Evolutionary conservation across 2,797 vertebrate genomes (phyloP), one percentile per base, ranked within the genome.

Genomic region (Bradypodion pumilum): DNA sequence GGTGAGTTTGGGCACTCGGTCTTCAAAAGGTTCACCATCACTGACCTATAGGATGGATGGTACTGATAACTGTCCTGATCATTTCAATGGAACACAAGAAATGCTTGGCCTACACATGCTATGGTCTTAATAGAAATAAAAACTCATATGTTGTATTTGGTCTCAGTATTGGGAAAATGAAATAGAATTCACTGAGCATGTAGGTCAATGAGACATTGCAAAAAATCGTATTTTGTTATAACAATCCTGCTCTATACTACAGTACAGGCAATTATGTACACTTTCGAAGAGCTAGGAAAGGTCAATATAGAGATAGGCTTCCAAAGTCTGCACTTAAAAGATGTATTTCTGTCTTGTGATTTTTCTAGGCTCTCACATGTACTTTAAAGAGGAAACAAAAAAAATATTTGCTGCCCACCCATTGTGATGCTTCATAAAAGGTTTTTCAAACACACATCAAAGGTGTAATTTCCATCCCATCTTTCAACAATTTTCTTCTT

Each of bases 391-490:
- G 89, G 89, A 95, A 93, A 89, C 81, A 92, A 89, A 88, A 94
- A 94, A 95, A 89, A 94, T 92, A 92, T 95, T 94, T 93, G 88
- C 92, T 95, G 91, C 92, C 93, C 92, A 94, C 93, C 95, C 91
- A 91, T n/a, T 62, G 92, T 90, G 94, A 95, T 94, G 89, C 88
- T 91, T 95, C 93, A 95, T 85, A 93, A 94, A 94, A 91, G 90
- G 88, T 90, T 92, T 93, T 94, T 94, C 93, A 92, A 93, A 93
- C 95, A 92, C 0, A 81, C 92, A 95, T 95, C 93, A 95, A 96
- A 95, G 95, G 89, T 96, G 88, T 95, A 96, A 96, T 96, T 96
- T 94, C 93, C 91, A 94, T 95, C 92, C 93, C 94, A 95, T 95
- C 96, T 96, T 93, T 95, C 90, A 91, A 91, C 94, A 95, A 95